Base-by-base conservation (phyloP, 2,797 vertebrate species). In the Holocentrus rufus region DNA sequence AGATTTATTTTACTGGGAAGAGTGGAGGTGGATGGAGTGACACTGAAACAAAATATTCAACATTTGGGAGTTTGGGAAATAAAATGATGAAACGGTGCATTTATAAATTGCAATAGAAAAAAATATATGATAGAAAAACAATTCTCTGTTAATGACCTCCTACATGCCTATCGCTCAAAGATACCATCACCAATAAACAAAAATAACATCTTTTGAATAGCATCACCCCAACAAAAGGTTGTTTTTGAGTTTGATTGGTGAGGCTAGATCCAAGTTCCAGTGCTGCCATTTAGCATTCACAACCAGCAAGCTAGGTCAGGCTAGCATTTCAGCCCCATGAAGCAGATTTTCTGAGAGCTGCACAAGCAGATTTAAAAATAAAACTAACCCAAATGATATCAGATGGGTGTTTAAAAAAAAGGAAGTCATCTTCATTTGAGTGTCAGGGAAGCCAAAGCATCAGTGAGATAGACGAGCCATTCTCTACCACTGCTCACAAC, bases 401-500 rank as follows among this genome's bases (percentile, higher is more conserved):
- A 82, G 69, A 75, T 62, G 5, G 7, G 36, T 11, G 3, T 67
- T 4, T 2, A 56, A 79, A 76, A 68, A 56, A 17, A 46, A 18
- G 79, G 85, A 86, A 78, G 64, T 69, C 50, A 65, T 56, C 27
- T 67, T 50, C 34, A 61, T 60, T 73, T 71, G 61, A 74, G 68
- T 13, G 59, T 84, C 63, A 69, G 18, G 75, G 59, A 80, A 74
- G 60, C 36, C 30, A 47, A 76, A 65, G 59, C 23, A 49, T 55
- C 44, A 31, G 20, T 13, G 55, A 79, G 18, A 75, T 69, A 66
- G 30, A 70, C 53, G 30, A 44, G 39, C 65, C 65, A 36, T 80
- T 77, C 63, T 30, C 23, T 60, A 56, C 49, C 22, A 4, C 64
- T 60, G 73, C 66, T 79, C 53, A 64, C 47, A 36, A 65, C 76